phyloP scores from a whole-genome alignment of 2,113 vertebrate genomes.

The Myocastor coypus region DNA sequence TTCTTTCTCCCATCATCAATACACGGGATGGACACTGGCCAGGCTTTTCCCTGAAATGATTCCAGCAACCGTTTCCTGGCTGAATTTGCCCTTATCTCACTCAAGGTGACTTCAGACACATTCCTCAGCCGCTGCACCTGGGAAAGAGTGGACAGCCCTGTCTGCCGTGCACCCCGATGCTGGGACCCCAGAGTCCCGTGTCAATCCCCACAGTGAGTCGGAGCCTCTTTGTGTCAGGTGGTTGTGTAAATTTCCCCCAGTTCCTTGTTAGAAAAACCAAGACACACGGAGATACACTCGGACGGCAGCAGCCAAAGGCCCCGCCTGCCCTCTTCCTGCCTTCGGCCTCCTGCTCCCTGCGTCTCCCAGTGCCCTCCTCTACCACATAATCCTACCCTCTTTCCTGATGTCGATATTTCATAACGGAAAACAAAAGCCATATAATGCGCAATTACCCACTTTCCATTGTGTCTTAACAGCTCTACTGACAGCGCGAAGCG shows the following conservation, averaged over 20 bases:
- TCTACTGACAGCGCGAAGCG: slow-evolving; percentile 66
- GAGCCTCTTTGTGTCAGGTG: neutral
- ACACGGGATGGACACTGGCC: neutral
- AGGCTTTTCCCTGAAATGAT: slow-evolving; percentile 24
- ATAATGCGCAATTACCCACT: slow-evolving; percentile 75
- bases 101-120: neutral
- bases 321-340: neutral
- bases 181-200: neutral
- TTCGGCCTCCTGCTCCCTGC: neutral
- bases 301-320: neutral
- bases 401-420: slow-evolving; percentile 75
- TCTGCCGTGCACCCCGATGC: neutral
- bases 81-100: slow-evolving; percentile 53
- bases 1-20: neutral
- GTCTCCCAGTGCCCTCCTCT: neutral
- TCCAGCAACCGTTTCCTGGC: slow-evolving; percentile 7
- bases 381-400: slow-evolving; percentile 60
- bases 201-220: neutral
- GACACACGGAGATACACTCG: neutral
- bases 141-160: neutral
- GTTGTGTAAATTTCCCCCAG: neutral
- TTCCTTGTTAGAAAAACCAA: slow-evolving; percentile 33
- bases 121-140: neutral
- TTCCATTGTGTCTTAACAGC: slow-evolving; percentile 81
- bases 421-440: slow-evolving; percentile 77